These are phyloP conservation scores for Pogonus chalceus DNA, from an alignment of 1,140 invertebrate genomes.

Conservation along the genomic window DNA sequence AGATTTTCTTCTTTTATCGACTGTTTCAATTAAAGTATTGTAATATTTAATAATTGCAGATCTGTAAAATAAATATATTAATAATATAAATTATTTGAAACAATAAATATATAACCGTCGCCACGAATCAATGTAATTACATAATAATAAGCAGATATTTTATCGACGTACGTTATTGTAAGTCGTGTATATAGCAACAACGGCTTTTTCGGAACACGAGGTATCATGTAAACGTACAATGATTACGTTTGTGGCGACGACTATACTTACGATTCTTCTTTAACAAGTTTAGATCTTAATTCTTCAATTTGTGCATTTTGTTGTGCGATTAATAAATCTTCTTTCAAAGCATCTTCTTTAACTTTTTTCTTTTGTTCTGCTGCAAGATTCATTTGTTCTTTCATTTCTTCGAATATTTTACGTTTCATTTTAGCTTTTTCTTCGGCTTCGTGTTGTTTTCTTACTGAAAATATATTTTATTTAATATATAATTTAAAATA, in stretches of 20 bases:
- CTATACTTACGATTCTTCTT: conserved; percentile 28
- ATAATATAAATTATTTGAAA: too few relatives aligned
- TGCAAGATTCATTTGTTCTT: conserved; percentile 26
- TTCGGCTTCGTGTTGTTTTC: conserved; percentile 20
- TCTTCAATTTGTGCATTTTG: conserved; percentile 21
- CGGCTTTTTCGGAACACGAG: too few relatives aligned
- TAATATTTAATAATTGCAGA: background rate
- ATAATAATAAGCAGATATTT: too few relatives aligned
- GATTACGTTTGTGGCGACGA: too few relatives aligned
- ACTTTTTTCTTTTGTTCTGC: conserved; percentile 23
- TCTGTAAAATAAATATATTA: background rate
- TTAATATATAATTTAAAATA: conserved; percentile 1
- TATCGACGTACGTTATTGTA: too few relatives aligned
- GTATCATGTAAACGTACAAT: too few relatives aligned
- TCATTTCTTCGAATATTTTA: conserved; percentile 21
- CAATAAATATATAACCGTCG: too few relatives aligned
- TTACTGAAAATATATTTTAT: conserved; percentile 20
- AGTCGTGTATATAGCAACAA: too few relatives aligned
- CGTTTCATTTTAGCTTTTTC: conserved; percentile 23
- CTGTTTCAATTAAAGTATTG: background rate
- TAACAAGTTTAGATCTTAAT: conserved; percentile 22
- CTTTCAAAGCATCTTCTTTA: conserved; percentile 20
- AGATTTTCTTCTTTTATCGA: background rate
- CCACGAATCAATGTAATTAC: too few relatives aligned
- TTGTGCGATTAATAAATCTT: conserved; percentile 21